Conservation (phyloP, 2,888 invertebrate genomes). For the Polydesmus complanatus region DNA sequence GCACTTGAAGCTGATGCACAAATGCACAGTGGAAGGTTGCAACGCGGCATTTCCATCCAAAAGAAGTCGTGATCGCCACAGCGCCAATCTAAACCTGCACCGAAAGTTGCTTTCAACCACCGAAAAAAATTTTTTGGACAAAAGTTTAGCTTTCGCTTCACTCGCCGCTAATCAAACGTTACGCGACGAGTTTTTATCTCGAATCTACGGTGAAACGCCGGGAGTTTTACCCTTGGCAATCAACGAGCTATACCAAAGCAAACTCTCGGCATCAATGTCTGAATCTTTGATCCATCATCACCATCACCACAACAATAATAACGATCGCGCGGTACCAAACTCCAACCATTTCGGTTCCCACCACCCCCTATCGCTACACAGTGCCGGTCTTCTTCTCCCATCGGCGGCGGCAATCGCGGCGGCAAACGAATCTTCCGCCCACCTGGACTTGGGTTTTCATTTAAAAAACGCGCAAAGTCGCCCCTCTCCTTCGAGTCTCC, state of each 20-base stretch:
- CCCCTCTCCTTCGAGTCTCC: neutral
- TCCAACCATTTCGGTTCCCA: conserved; percentile 38
- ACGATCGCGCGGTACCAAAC: conserved; percentile 36
- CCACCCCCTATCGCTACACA: conserved; percentile 35
- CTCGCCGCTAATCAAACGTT: conserved; percentile 34
- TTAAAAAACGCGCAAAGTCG: neutral
- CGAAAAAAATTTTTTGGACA: conserved; percentile 25
- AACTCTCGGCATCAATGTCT: conserved; percentile 37
- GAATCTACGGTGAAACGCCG: conserved; percentile 56
- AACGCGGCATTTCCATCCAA: conserved; percentile 90
- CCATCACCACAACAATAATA: conserved; percentile 26
- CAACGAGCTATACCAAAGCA: conserved; percentile 46
- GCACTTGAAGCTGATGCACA: conserved; percentile 88
- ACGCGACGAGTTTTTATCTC: conserved; percentile 63
- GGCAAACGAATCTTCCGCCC: neutral
- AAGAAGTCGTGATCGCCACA: conserved; percentile 79
- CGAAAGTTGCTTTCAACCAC: conserved; percentile 68
- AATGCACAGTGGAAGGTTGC: conserved; percentile 87
- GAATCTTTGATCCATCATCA: conserved; percentile 32
- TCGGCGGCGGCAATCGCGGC: conserved; percentile 27
- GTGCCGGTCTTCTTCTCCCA: conserved; percentile 42
- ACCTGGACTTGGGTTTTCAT: neutral
- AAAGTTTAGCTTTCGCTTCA: conserved; percentile 39
- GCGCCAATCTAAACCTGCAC: conserved; percentile 79
- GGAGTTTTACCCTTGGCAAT: conserved; percentile 27